Evolutionary conservation across 1,140 invertebrate genomes (phyloP).

Genomic region (Onthophagus taurus): DNA sequence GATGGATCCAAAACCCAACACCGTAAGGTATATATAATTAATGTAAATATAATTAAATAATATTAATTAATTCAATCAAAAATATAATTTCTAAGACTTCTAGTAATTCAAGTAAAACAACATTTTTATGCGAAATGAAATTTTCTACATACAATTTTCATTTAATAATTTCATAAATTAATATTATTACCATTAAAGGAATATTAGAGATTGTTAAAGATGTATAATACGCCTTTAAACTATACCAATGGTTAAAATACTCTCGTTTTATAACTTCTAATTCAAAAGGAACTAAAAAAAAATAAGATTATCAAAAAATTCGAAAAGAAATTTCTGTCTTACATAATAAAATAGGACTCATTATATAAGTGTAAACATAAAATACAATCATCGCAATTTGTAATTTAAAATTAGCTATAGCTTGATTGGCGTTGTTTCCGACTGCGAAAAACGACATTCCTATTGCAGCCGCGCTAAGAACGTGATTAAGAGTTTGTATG

Average conservation of each 20-base stretch:
- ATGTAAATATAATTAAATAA: too few species aligned
- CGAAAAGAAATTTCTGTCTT: too few species aligned
- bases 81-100: too few species aligned
- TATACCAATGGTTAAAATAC: constrained; percentile 11
- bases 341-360: constrained; percentile 9
- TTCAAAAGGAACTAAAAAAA: constrained; percentile 10
- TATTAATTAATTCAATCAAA: too few species aligned
- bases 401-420: constrained; percentile 1
- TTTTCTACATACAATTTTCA: too few species aligned
- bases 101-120: too few species aligned
- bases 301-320: too few species aligned
- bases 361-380: constrained; percentile 3
- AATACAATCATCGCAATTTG: background rate
- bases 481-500: constrained; percentile 4
- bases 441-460: background rate
- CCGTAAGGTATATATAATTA: too few species aligned
- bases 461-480: background rate
- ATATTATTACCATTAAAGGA: constrained; percentile 9
- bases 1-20: too few species aligned
- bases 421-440: background rate
- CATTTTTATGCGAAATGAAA: too few species aligned
- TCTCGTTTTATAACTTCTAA: constrained; percentile 4
- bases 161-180: too few species aligned
- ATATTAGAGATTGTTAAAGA: constrained; percentile 1
- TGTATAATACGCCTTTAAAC: constrained; percentile 7